Evolutionary conservation across 2,888 invertebrate genomes (phyloP).

Genomic region (Pardosa pseudoannulata): DNA sequence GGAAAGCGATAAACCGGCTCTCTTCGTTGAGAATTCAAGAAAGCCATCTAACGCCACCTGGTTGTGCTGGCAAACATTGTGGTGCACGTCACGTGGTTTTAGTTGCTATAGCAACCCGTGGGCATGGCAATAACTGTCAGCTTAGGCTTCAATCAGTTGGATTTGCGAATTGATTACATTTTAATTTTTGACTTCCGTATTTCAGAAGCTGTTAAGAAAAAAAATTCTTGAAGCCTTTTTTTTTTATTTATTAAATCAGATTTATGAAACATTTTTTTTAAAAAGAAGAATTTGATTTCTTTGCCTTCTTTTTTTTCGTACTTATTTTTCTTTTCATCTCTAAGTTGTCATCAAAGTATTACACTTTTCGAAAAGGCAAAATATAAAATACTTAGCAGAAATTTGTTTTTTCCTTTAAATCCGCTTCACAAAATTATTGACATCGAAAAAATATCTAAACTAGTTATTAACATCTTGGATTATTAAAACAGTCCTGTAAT

Average conservation of each 20-base stretch:
- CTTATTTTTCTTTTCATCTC: too few relatives aligned
- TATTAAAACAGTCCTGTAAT: too few relatives aligned
- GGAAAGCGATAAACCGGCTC: background rate
- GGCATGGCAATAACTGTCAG: conserved; percentile 1
- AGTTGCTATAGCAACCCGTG: background rate
- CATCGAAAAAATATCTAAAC: too few relatives aligned
- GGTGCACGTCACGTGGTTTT: background rate
- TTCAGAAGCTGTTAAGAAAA: background rate
- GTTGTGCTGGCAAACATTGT: background rate
- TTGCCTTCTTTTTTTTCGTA: too few relatives aligned
- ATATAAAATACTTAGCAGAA: too few relatives aligned
- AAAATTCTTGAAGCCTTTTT: background rate
- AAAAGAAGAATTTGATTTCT: too few relatives aligned
- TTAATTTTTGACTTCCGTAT: background rate
- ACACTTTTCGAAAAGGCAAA: too few relatives aligned
- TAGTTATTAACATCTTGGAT: too few relatives aligned
- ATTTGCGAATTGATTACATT: background rate
- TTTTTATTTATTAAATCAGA: background rate
- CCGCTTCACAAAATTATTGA: too few relatives aligned
- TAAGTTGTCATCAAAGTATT: too few relatives aligned
- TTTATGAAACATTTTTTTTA: background rate
- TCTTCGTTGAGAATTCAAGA: too few relatives aligned
- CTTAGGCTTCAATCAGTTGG: background rate
- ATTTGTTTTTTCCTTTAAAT: too few relatives aligned
- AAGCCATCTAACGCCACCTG: background rate